Evolutionary conservation across 2,888 invertebrate genomes (phyloP), one percentile per base, ranked within the genome.

Genomic region (Sceliomorpha sp.): DNA sequence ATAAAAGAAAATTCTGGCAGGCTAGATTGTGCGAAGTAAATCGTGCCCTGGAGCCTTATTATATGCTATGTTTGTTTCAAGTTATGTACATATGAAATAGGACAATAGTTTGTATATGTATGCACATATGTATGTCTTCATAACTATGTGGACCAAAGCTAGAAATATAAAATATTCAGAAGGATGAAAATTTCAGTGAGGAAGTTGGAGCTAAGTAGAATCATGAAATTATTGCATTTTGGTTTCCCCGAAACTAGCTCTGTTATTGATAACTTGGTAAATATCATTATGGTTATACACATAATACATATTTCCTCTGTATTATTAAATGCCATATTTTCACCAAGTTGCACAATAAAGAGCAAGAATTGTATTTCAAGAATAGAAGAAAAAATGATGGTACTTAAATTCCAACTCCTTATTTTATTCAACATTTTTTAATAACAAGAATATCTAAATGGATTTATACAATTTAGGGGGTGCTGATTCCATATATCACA

Each of bases 131-230:
- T 29, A 32, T 44, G 53, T 62, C 53, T 62, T 45, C 62, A 62
- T 53, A 60, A 60, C 39, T 45, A 40, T 42, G 51, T 39, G 53
- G 45, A 34, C 51, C 62, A 47, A 62, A 20, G 55, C 39, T 37
- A 15, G 15, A 51, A 26, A 32, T 40, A 39, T 63, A 63, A 63
- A 63, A 63, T 55, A 63, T 63, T 63, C 55, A 63, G 47, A 32
- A 47, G 32, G 42, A 20, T 45, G 42, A 40, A 63, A 47, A 55
- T 53, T 55, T 62, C 36, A 34, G n/a, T 36, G 47, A 37, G 9
- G 44, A 47, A 62, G 39, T 37, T 40, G 36, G 29, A 39, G 44
- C 44, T 44, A 29, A 60, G 50, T 34, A 42, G 20, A 42, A 37
- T 44, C 37, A 50, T 26, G 44, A 60, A 51, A 60, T 51, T 60